phyloP scores from a whole-genome alignment of 2,113 vertebrate species.

The Coryphaenoides rupestris region DNA sequence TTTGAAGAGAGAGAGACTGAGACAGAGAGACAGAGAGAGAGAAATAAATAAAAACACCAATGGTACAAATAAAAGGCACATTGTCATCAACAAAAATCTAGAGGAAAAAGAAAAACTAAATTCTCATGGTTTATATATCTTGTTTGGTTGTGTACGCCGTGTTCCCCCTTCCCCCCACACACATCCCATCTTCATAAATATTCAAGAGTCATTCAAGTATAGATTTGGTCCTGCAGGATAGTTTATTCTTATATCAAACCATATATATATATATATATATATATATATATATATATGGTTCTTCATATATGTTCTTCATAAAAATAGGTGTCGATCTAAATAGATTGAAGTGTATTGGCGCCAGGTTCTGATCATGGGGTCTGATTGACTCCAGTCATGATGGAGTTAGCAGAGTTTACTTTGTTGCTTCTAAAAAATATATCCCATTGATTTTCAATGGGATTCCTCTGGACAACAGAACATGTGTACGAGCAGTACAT shows the following conservation, averaged over 20 bases:
- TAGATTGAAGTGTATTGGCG: background rate
- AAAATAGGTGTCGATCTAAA: slow-evolving; percentile 12
- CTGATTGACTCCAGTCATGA: background rate
- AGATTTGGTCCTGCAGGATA: slow-evolving; percentile 22
- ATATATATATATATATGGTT: slow-evolving; percentile 1
- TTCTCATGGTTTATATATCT: slow-evolving; percentile 34
- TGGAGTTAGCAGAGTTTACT: too few relatives aligned
- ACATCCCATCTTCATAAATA: slow-evolving; percentile 22
- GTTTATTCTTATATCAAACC: slow-evolving; percentile 15
- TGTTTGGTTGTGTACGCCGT: slow-evolving; percentile 34
- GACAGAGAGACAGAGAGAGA: slow-evolving; percentile 24
- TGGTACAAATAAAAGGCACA: slow-evolving; percentile 67
- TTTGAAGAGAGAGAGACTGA: slow-evolving; percentile 44
- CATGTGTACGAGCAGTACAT: too few relatives aligned
- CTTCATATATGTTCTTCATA: slow-evolving; percentile 5
- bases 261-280: slow-evolving; percentile 9
- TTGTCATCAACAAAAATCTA: slow-evolving; percentile 57
- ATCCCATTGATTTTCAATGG: too few relatives aligned
- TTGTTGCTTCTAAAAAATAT: too few relatives aligned
- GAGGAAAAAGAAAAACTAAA: slow-evolving; percentile 33
- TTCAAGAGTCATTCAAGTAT: slow-evolving; percentile 30
- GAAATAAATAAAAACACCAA: slow-evolving; percentile 5
- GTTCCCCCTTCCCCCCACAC: slow-evolving; percentile 22
- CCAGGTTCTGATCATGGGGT: background rate
- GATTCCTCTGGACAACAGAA: too few relatives aligned